phyloP scores from a whole-genome alignment of 2,113 vertebrate genomes.

The cat (Felis catus) region F.catus_Fca126_mat1.0 CM031417.1:43910001-43910500 shows the following conservation, averaged over 20 bases:
- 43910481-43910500: neutral
- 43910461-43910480: neutral
- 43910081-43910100: neutral
- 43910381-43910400: neutral
- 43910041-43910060: neutral
- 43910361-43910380: neutral
- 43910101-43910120: neutral
- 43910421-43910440: neutral
- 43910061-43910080: neutral
- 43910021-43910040: neutral
- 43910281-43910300: neutral
- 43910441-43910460: neutral
- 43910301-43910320: neutral
- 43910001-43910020: neutral
- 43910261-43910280: neutral
- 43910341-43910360: neutral
- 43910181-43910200: neutral
- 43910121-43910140: neutral
- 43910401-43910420: neutral
- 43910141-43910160: neutral
- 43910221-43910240: neutral
- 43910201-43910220: neutral
- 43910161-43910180: neutral
- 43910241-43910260: neutral
- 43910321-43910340: neutral